Evolutionary conservation across 2,113 vertebrate species (phyloP).

Genomic region (Sylvia atricapilla): DNA sequence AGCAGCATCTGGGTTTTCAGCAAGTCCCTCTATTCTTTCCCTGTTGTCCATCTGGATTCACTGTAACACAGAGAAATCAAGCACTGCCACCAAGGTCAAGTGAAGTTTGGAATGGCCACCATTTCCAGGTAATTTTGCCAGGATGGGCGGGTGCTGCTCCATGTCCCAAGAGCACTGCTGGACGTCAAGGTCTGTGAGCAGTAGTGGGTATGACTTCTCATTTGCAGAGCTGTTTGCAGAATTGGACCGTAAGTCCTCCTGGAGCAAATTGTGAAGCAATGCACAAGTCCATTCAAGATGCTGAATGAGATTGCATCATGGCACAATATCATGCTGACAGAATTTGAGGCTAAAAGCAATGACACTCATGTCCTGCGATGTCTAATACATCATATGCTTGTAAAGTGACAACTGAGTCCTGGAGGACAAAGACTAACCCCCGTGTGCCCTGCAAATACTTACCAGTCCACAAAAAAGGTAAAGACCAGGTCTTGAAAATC

Average conservation of each 20-base stretch:
- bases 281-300: neutral
- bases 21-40: conserved; percentile 17
- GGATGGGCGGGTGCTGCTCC: neutral
- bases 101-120: neutral
- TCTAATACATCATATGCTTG: neutral
- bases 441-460: neutral
- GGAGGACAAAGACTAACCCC: neutral
- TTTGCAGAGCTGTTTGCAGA: neutral
- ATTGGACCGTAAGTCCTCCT: neutral
- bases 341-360: conserved; percentile 24
- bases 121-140: neutral
- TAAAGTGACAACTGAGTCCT: conserved; percentile 13
- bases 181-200: neutral
- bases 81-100: neutral
- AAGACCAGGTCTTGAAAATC: neutral
- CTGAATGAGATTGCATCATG: neutral
- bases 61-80: neutral
- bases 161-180: fast-evolving
- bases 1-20: conserved; percentile 21
- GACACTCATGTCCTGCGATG: neutral
- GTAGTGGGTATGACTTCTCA: neutral
- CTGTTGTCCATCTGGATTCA: neutral
- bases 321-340: neutral
- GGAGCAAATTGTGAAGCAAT: neutral
- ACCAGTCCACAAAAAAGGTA: neutral